These are phyloP conservation scores for Troides oblongomaculatus DNA, from an alignment of 2,888 invertebrate genomes.

Conservation along the genomic window DNA sequence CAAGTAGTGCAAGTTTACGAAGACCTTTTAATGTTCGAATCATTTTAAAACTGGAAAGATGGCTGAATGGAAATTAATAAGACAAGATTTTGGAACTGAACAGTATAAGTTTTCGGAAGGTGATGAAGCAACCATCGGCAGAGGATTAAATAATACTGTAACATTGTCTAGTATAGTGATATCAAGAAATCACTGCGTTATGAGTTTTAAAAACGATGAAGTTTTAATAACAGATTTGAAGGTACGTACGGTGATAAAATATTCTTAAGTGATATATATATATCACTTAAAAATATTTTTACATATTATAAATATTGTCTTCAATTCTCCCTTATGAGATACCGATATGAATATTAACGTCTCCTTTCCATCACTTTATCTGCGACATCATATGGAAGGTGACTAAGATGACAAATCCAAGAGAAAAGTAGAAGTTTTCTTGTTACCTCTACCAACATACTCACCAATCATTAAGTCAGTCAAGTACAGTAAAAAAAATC, in stretches of 20 bases:
- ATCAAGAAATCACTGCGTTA: constrained; percentile 65
- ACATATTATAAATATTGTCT: neutral
- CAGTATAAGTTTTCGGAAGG: constrained; percentile 56
- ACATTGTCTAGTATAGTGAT: constrained; percentile 61
- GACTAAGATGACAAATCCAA: too few relatives aligned
- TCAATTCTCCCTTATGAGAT: too few relatives aligned
- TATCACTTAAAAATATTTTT: neutral
- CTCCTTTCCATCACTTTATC: too few relatives aligned
- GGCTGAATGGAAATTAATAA: constrained; percentile 65
- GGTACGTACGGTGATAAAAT: constrained; percentile 42
- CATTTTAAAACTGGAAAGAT: constrained; percentile 40
- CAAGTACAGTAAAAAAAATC: too few relatives aligned
- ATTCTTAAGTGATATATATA: neutral
- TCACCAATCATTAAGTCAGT: too few relatives aligned
- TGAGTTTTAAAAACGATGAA: constrained; percentile 51
- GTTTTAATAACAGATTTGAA: constrained; percentile 60
- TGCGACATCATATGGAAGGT: too few relatives aligned
- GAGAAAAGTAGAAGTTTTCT: too few relatives aligned
- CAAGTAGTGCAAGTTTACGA: neutral
- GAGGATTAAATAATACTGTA: constrained; percentile 57
- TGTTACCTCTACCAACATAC: too few relatives aligned
- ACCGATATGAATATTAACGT: too few relatives aligned
- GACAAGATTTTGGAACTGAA: constrained; percentile 56
- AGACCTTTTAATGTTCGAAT: neutral
- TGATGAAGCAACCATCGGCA: constrained; percentile 60